Conservation (phyloP, 2,797 vertebrate genomes). For the Aselliscus stoliczkanus region DNA sequence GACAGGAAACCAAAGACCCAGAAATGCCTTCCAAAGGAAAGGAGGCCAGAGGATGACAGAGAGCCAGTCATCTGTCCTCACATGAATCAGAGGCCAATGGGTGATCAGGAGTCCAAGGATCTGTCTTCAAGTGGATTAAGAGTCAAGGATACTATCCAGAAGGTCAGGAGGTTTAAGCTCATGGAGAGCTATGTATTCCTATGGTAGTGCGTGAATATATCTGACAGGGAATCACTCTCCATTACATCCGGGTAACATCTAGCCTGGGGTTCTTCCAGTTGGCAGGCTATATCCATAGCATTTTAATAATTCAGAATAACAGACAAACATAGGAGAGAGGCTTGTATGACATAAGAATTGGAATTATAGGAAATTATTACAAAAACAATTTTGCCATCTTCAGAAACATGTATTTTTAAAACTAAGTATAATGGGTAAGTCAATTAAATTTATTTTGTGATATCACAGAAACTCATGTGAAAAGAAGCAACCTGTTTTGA, state of each 20-base stretch:
- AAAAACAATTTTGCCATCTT: background rate
- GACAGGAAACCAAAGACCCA: slow-evolving; percentile 18
- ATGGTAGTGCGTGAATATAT: background rate
- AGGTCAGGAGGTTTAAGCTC: slow-evolving; percentile 18
- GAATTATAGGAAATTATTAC: background rate
- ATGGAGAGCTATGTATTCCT: background rate
- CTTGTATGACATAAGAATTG: background rate
- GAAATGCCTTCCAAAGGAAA: slow-evolving; percentile 10
- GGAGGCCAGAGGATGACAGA: background rate
- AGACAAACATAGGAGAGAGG: background rate
- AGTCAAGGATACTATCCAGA: background rate
- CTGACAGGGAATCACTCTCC: background rate
- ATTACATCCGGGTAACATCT: background rate
- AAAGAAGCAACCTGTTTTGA: background rate
- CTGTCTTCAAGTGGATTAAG: slow-evolving; percentile 42
- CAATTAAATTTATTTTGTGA: background rate
- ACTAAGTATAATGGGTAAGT: background rate
- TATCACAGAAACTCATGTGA: background rate
- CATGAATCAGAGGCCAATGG: background rate
- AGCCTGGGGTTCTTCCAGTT: background rate
- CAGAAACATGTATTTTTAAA: slow-evolving; percentile 20
- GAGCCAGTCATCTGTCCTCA: slow-evolving; percentile 38
- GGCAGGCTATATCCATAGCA: background rate
- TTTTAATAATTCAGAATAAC: background rate
- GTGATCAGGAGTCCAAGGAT: background rate